phyloP scores from a whole-genome alignment of 2,113 vertebrate species.

The Daphoenositta chrysoptera region DNA sequence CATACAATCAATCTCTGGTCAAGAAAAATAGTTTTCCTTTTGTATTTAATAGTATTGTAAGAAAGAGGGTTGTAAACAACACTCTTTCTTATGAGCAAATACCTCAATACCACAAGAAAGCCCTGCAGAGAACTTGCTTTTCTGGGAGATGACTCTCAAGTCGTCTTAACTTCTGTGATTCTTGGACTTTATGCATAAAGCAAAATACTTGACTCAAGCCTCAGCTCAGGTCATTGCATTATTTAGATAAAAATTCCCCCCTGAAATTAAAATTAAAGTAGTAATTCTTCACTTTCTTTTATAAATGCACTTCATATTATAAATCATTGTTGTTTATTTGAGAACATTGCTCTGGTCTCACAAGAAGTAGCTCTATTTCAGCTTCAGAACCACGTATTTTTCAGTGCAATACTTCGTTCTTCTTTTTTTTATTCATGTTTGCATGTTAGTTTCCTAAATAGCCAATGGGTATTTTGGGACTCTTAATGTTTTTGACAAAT shows the following conservation, averaged over 20 bases:
- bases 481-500: neutral
- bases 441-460: neutral
- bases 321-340: neutral
- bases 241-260: neutral
- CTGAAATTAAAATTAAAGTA: neutral
- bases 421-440: neutral
- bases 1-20: neutral
- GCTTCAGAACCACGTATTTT: neutral
- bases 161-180: neutral
- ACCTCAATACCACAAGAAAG: neutral
- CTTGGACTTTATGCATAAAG: neutral
- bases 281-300: neutral
- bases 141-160: neutral
- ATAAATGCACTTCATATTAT: neutral
- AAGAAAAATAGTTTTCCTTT: neutral
- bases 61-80: neutral
- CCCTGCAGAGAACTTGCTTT: neutral
- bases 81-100: neutral
- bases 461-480: neutral
- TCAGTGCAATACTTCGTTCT: neutral
- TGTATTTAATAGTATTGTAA: neutral
- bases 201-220: neutral
- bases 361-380: neutral
- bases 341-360: neutral
- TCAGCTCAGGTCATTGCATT: neutral